Evolutionary conservation across 2,113 vertebrate genomes (phyloP).

Genomic region (Xiphophorus hellerii): DNA sequence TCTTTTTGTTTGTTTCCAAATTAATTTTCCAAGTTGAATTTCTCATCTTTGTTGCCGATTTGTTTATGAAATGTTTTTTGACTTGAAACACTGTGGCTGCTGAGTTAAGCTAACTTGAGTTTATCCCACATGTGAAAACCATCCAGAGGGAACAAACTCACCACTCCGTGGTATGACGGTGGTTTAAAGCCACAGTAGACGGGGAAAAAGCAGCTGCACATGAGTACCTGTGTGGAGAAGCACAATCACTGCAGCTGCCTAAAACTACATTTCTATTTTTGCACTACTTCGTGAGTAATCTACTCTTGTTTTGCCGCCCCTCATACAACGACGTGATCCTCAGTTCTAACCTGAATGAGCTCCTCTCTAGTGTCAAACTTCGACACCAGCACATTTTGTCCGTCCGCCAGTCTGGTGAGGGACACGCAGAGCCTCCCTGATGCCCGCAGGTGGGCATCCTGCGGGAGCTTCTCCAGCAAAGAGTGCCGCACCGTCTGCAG

Average conservation of each 20-base stretch:
- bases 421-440: conserved; percentile 85
- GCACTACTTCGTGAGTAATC: too few species aligned
- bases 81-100: not conserved
- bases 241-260: too few species aligned
- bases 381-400: conserved; percentile 87
- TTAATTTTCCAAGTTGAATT: not conserved
- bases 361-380: conserved; percentile 90
- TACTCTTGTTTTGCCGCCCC: too few species aligned
- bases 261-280: too few species aligned
- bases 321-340: not conserved
- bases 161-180: conserved; percentile 89
- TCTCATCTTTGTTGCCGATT: not conserved
- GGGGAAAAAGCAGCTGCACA: conserved; percentile 91
- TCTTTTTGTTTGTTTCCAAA: not conserved
- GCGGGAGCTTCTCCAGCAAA: conserved; percentile 81
- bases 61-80: not conserved
- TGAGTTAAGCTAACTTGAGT: not conserved
- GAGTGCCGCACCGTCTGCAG: conserved; percentile 64
- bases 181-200: conserved; percentile 87
- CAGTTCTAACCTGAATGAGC: conserved; percentile 85
- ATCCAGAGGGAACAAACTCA: conserved; percentile 69
- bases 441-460: conserved; percentile 82
- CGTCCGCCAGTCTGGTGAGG: conserved; percentile 87
- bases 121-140: not conserved
- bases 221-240: conserved; percentile 81